Evolutionary conservation across 2,113 vertebrate genomes (phyloP).

Genomic region (Oncorhynchus keta): DNA sequence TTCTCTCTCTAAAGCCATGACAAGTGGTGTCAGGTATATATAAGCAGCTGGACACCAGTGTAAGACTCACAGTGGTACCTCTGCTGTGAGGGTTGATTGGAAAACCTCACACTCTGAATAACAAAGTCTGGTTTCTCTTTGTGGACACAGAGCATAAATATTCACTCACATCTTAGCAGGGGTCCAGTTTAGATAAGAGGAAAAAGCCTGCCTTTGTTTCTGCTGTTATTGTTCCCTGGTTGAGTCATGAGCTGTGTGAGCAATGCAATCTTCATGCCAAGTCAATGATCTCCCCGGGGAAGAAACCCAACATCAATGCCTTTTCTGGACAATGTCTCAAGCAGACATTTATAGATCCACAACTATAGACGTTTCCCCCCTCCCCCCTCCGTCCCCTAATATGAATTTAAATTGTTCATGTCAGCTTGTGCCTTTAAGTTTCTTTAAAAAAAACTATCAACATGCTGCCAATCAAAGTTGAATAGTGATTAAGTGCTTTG

Average conservation of each 20-base stretch:
- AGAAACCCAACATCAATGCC: too few species aligned
- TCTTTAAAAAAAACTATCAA: background rate
- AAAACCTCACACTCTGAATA: constrained; percentile 26
- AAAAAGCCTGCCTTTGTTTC: constrained; percentile 34
- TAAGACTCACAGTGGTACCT: constrained; percentile 43
- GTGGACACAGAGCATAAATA: constrained; percentile 13
- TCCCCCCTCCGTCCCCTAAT: constrained; percentile 15
- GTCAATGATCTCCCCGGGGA: background rate
- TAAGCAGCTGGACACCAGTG: constrained; percentile 38
- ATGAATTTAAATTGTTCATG: constrained; percentile 20
- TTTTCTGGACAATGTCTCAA: background rate
- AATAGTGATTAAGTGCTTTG: background rate
- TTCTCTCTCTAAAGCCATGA: background rate
- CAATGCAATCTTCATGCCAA: background rate
- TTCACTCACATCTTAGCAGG: background rate
- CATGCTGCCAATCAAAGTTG: constrained; percentile 4
- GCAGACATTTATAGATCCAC: constrained; percentile 1
- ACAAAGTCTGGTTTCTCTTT: constrained; percentile 40
- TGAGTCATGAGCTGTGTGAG: constrained; percentile 40
- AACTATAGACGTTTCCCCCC: constrained; percentile 10
- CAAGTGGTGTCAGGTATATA: constrained; percentile 39
- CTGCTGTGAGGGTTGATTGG: constrained; percentile 40
- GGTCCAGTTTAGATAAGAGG: background rate
- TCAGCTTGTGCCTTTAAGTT: constrained; percentile 15
- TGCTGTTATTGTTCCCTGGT: constrained; percentile 36